These are phyloP conservation scores for Pluvianellus socialis DNA, from an alignment of 2,113 vertebrate genomes.

Conservation along the genomic window DNA sequence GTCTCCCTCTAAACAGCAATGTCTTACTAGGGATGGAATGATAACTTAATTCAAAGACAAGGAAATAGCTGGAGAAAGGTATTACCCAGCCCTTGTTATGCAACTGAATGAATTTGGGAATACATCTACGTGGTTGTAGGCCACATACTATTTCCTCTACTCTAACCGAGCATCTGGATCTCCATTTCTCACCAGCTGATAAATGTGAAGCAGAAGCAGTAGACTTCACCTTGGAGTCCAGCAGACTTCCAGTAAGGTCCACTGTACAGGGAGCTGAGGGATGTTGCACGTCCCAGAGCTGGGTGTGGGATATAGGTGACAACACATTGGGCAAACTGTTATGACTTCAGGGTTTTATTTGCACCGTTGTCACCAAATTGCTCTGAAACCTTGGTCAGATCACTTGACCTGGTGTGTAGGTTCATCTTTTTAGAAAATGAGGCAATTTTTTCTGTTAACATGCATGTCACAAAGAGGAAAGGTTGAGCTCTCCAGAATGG, in stretches of 20 bases:
- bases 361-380: neutral
- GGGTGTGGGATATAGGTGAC: neutral
- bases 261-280: neutral
- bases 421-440: neutral
- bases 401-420: neutral
- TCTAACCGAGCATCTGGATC: neutral
- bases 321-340: neutral
- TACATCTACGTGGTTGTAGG: neutral
- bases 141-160: neutral
- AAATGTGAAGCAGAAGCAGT: constrained; percentile 36
- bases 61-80: neutral
- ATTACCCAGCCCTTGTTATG: neutral
- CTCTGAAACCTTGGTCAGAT: neutral
- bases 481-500: neutral
- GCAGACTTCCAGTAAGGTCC: neutral
- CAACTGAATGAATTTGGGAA: neutral
- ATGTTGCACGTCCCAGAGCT: neutral
- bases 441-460: neutral
- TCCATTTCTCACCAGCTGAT: neutral
- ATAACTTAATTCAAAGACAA: neutral
- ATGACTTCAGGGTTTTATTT: neutral
- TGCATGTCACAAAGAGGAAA: neutral
- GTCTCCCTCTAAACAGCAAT: neutral
- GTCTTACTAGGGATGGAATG: neutral
- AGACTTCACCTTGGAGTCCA: neutral